Percentiles rank a stretch among this genome's conserved stretches.
Evolutionary conservation across 2,113 vertebrate genomes (phyloP).

Genomic region (Thamnophis sirtalis): DNA sequence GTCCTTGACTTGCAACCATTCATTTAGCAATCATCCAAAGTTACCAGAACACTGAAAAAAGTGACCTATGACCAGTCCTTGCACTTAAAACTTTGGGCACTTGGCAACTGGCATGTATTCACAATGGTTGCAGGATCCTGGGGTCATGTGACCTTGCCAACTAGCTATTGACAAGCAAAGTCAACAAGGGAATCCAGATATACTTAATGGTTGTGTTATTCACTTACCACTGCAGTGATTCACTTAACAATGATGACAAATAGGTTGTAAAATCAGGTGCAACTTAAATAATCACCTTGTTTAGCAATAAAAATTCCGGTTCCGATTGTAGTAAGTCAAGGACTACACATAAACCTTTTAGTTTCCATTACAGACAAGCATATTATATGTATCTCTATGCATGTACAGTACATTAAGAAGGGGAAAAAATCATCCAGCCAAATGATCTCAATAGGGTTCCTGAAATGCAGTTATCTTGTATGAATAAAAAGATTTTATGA

Average conservation of each 20-base stretch:
- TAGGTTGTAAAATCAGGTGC: not conserved
- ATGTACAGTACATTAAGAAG: not conserved
- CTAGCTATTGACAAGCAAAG: not conserved
- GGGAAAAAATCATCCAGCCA: not conserved
- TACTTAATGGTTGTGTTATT: not conserved
- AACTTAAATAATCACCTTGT: not conserved
- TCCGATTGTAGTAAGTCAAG: not conserved
- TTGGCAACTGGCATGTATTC: not conserved
- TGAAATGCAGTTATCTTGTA: not conserved
- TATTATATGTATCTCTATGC: not conserved
- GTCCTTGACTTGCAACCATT: not conserved
- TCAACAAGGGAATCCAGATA: not conserved
- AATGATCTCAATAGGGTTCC: no score
- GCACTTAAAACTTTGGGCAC: not conserved
- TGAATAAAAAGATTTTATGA: no score
- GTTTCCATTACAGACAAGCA: not conserved
- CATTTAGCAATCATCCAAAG: not conserved
- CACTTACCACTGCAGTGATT: not conserved
- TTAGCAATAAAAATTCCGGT: not conserved
- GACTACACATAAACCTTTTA: not conserved
- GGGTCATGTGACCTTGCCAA: not conserved
- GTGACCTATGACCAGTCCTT: not conserved
- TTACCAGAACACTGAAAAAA: not conserved
- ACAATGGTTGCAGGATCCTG: not conserved
- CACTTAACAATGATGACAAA: not conserved